Evolutionary conservation across 35 echinoderm and acorn worm species (phyloP).

Genomic region (Heliocidaris erythrogramma): DNA sequence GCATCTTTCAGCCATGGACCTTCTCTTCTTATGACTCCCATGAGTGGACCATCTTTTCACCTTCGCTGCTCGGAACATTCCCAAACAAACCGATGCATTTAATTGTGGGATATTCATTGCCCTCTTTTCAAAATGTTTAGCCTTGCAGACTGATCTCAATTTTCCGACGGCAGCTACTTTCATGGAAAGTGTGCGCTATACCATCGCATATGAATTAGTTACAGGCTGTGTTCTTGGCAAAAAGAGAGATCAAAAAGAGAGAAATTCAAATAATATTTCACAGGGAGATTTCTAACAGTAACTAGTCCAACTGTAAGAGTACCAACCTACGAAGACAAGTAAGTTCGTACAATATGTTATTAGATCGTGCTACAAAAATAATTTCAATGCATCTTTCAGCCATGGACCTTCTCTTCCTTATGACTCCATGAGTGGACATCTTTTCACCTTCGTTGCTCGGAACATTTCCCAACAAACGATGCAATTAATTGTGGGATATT

Average conservation of each 20-base stretch:
- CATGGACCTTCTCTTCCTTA: background rate
- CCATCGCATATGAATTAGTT: no score
- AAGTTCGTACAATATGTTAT: no score
- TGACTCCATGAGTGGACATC: background rate
- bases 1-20: background rate
- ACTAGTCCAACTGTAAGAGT: no score
- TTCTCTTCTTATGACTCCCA: background rate
- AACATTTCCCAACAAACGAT: background rate
- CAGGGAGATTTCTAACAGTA: no score
- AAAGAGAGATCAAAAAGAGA: no score
- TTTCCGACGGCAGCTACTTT: no score
- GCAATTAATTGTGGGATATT: background rate
- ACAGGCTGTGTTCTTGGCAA: no score
- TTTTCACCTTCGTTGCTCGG: background rate
- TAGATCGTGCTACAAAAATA: background rate
- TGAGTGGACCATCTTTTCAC: background rate
- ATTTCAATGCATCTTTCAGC: background rate
- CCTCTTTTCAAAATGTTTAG: no score
- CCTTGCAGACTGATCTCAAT: no score
- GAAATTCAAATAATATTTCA: no score
- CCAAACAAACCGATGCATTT: background rate
- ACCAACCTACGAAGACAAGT: no score
- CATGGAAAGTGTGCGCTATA: no score
- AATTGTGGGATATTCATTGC: background rate
- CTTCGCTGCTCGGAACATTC: background rate